A percentile compares a stretch with the other conserved stretches of the same genome.
These are phyloP conservation scores for Aphelocoma californica DNA, from an alignment of 2,797 vertebrate species.

Conservation along the genomic window DNA sequence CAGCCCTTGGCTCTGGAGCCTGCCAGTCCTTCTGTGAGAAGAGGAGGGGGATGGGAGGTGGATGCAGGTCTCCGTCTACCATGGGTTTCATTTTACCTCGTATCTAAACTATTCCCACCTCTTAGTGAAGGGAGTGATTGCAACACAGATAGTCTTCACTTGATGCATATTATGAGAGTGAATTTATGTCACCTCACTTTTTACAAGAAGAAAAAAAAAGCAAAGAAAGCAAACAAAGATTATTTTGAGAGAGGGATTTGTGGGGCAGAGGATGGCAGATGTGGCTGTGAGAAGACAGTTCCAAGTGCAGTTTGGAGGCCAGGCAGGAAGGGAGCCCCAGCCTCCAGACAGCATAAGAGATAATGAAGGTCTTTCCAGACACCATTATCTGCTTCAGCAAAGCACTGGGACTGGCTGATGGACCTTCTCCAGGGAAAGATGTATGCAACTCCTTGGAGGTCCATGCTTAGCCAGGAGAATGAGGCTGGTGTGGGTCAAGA, in stretches of 20 bases:
- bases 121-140: not conserved
- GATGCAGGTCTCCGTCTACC: not conserved
- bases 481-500: not conserved
- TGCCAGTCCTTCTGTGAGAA: not conserved
- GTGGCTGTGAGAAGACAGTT: not conserved
- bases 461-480: accelerated
- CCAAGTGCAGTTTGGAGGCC: not conserved
- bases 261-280: not conserved
- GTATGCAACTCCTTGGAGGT: not conserved
- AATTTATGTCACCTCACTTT: slow-evolving; percentile 12
- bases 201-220: not conserved
- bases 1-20: not conserved
- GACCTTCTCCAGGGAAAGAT: not conserved
- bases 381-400: not conserved
- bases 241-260: not conserved
- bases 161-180: not conserved
- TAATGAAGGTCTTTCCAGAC: slow-evolving; percentile 46
- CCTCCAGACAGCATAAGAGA: not conserved
- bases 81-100: slow-evolving; percentile 47
- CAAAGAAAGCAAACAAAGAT: not conserved
- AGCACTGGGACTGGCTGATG: not conserved
- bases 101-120: slow-evolving; percentile 28
- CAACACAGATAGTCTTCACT: slow-evolving; percentile 38
- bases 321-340: not conserved
- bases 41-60: not conserved